Percentiles rank a stretch among this genome's conserved stretches.
Evolutionary conservation across 2,888 invertebrate species (phyloP).

Genomic region (Aspidiotus destructor): DNA sequence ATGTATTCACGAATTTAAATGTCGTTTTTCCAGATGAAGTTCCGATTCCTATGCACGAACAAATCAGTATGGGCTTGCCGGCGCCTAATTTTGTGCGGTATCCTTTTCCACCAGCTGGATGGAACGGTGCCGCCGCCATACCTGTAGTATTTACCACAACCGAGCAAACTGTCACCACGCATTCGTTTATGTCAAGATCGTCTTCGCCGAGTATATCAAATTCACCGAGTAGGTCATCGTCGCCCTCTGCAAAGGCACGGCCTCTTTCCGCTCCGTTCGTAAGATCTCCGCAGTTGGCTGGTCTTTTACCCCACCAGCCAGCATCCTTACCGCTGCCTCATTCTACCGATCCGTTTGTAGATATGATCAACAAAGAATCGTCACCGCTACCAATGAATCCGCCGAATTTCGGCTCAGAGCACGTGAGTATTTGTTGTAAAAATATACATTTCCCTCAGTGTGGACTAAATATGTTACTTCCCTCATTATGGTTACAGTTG

Average conservation of each 20-base stretch:
- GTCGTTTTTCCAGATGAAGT: conserved; percentile 15
- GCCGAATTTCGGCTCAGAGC: conserved; percentile 36
- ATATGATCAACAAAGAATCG: conserved; percentile 16
- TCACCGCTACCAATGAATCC: conserved; percentile 38
- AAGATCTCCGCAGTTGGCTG: conserved; percentile 20
- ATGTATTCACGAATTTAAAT: neutral
- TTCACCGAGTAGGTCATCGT: conserved; percentile 51
- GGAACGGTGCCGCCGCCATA: conserved; percentile 13
- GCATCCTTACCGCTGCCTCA: conserved; percentile 21
- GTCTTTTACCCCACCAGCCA: conserved; percentile 18
- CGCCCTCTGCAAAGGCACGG: conserved; percentile 44
- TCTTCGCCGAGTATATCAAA: conserved; percentile 61
- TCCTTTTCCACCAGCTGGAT: conserved; percentile 16
- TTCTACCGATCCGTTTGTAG: conserved; percentile 15
- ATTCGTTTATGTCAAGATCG: conserved; percentile 56
- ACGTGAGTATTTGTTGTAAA: conserved; percentile 7
- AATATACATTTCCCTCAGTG: too few species aligned
- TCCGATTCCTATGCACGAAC: conserved; percentile 18
- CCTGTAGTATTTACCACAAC: conserved; percentile 13
- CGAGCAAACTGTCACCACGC: conserved; percentile 16
- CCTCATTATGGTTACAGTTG: conserved; percentile 44
- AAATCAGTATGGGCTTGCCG: conserved; percentile 19
- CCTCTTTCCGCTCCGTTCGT: conserved; percentile 46
- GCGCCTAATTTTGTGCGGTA: conserved; percentile 25
- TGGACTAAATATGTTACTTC: too few species aligned